Evolutionary conservation across 2,888 invertebrate genomes (phyloP).

Genomic region (Chydorus sphaericus): DNA sequence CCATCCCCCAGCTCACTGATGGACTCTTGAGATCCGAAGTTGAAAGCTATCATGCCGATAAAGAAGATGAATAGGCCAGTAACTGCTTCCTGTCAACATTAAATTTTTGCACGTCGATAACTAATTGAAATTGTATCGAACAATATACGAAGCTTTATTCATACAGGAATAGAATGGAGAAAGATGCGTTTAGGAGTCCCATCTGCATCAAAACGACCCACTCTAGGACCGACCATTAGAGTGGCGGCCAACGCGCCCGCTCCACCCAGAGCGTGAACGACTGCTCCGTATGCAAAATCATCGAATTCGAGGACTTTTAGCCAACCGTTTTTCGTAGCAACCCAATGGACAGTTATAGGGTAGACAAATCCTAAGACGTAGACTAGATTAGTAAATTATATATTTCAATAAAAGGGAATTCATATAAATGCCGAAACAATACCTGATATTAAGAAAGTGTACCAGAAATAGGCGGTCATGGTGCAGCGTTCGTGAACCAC

Average conservation of each 20-base stretch:
- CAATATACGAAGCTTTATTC: slow-evolving; percentile 19
- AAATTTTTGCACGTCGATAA: too few species aligned
- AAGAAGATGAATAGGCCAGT: slow-evolving; percentile 37
- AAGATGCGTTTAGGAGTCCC: slow-evolving; percentile 23
- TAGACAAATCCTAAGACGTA: slow-evolving; percentile 35
- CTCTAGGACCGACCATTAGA: slow-evolving; percentile 34
- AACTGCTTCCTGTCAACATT: slow-evolving; percentile 31
- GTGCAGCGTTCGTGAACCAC: slow-evolving; percentile 39
- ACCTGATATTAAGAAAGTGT: slow-evolving; percentile 37
- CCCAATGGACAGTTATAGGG: slow-evolving; percentile 35
- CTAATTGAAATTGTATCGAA: not conserved
- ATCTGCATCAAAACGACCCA: slow-evolving; percentile 31
- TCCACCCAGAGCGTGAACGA: slow-evolving; percentile 35
- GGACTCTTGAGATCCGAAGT: slow-evolving; percentile 34
- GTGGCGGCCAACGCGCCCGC: slow-evolving; percentile 27
- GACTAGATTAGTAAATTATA: too few species aligned
- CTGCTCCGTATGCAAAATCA: slow-evolving; percentile 39
- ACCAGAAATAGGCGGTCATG: slow-evolving; percentile 36
- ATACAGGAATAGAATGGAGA: slow-evolving; percentile 33
- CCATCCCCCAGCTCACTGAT: slow-evolving; percentile 33
- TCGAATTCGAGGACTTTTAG: slow-evolving; percentile 26
- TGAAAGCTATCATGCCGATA: slow-evolving; percentile 39
- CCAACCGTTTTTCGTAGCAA: slow-evolving; percentile 32
- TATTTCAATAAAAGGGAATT: not conserved
- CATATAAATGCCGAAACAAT: not conserved